Percentiles rank a stretch among this genome's conserved stretches.
phyloP scores from a whole-genome alignment of 2,113 vertebrate species.

The Osmerus eperlanus region DNA sequence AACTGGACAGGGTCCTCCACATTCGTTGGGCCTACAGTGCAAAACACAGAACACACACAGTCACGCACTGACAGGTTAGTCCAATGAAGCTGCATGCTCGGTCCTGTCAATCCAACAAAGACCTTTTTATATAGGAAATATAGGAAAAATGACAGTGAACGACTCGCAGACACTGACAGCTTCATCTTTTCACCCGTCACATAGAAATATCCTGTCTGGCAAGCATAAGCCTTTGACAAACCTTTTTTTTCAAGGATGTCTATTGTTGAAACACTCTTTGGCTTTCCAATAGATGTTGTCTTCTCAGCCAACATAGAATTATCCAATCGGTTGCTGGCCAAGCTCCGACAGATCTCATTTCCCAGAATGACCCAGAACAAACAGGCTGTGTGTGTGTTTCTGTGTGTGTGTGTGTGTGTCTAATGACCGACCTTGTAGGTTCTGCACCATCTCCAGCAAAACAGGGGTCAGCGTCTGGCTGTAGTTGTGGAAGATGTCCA shows the following conservation, averaged over 20 bases:
- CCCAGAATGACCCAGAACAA: neutral
- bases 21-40: conserved; percentile 77
- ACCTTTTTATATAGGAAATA: too few species aligned
- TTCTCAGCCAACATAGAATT: conserved; percentile 46
- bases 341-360: conserved; percentile 41
- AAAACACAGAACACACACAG: conserved; percentile 6
- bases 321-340: conserved; percentile 35
- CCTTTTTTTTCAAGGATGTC: too few species aligned
- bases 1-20: conserved; percentile 84
- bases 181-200: too few species aligned
- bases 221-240: too few species aligned
- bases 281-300: conserved; percentile 39
- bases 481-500: conserved; percentile 97
- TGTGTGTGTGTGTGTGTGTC: neutral
- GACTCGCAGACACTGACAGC: too few species aligned
- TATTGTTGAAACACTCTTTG: neutral
- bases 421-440: conserved; percentile 81
- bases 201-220: too few species aligned
- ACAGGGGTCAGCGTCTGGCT: conserved; percentile 92
- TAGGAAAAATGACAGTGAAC: too few species aligned
- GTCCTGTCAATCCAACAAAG: too few species aligned
- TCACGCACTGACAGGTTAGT: neutral
- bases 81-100: neutral
- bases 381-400: neutral
- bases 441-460: conserved; percentile 92